These are phyloP conservation scores for Trachelus tabidus DNA, from an alignment of 2,888 invertebrate species.

Conservation along the genomic window DNA sequence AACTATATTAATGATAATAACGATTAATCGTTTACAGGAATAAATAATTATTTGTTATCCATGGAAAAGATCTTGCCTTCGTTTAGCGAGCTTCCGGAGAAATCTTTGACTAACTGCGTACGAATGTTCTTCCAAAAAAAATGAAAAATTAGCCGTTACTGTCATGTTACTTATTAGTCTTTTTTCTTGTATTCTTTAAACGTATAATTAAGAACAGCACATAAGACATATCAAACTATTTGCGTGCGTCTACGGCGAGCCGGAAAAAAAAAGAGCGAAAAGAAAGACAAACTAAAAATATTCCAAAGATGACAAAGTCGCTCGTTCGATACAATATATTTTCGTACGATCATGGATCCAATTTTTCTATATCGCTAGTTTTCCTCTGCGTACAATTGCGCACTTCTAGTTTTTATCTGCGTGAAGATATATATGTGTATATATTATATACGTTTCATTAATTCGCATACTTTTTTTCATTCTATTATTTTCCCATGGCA, in stretches of 20 bases:
- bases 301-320: conserved; percentile 13
- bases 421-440: background rate
- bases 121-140: background rate
- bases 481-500: background rate
- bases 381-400: background rate
- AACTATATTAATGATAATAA: too few relatives aligned
- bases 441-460: background rate
- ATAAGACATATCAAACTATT: background rate
- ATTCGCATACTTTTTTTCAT: background rate
- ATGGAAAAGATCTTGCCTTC: background rate
- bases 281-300: conserved; percentile 3
- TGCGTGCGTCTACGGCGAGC: background rate
- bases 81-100: background rate
- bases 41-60: background rate
- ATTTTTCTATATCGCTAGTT: conserved; percentile 11
- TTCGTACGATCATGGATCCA: conserved; percentile 26
- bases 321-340: conserved; percentile 25
- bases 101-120: background rate
- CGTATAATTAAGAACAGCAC: background rate
- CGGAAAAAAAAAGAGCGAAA: background rate
- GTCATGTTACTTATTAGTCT: background rate
- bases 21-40: background rate
- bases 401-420: background rate
- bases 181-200: background rate
- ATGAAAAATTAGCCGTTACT: background rate